These are phyloP conservation scores for Carterocephalus palaemon DNA, from an alignment of 2,888 invertebrate genomes.

Conservation along the genomic window DNA sequence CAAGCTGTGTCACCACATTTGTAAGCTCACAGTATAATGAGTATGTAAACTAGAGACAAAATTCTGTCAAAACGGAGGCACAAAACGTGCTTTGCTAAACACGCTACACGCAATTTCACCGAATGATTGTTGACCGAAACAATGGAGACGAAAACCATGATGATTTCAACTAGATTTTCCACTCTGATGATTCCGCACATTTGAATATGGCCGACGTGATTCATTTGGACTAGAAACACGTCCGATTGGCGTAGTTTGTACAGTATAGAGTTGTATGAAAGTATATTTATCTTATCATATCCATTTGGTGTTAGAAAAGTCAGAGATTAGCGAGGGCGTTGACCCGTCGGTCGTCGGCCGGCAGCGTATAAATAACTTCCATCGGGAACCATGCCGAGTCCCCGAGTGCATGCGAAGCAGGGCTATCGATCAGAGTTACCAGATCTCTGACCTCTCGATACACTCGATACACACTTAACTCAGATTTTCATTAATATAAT, in stretches of 20 bases:
- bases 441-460: conserved; percentile 10
- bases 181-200: conserved; percentile 36
- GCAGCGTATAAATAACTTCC: conserved; percentile 61
- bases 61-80: conserved; percentile 2
- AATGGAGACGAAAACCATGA: conserved; percentile 41
- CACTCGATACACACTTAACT: conserved; percentile 11
- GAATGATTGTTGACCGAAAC: conserved; percentile 47
- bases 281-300: conserved; percentile 49
- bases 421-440: conserved; percentile 46
- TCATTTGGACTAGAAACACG: conserved; percentile 23
- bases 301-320: conserved; percentile 40
- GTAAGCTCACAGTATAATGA: background rate
- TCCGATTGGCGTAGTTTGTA: conserved; percentile 3
- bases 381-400: conserved; percentile 48
- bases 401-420: conserved; percentile 46
- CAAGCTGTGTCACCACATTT: conserved; percentile 35
- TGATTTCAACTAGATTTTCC: conserved; percentile 40
- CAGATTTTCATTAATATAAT: no score
- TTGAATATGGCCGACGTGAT: conserved; percentile 32
- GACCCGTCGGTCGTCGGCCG: conserved; percentile 50
- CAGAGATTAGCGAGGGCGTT: conserved; percentile 54
- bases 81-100: conserved; percentile 14
- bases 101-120: conserved; percentile 49
- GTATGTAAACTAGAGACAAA: background rate
- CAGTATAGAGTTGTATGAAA: conserved; percentile 9